A percentile compares a stretch with the other conserved stretches of the same genome.
Evolutionary conservation across 23 tunicate genomes (phyloP).

Genomic region (Aplidium turbinatum): DNA sequence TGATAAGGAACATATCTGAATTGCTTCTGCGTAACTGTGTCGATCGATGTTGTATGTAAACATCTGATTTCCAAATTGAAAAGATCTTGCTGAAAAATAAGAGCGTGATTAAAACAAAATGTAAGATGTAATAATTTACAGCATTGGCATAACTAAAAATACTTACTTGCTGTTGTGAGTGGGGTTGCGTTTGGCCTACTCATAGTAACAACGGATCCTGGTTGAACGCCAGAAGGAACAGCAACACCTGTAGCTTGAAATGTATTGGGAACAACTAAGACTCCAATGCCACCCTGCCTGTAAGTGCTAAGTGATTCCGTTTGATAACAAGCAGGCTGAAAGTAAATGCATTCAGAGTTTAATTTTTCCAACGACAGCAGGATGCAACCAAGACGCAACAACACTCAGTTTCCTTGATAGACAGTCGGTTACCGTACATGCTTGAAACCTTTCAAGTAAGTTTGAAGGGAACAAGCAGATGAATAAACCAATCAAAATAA

Average conservation of each 20-base stretch:
- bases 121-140: neutral
- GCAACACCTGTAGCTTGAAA: slow-evolving; percentile 24
- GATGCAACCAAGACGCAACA: no score
- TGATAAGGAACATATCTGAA: neutral
- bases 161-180: slow-evolving; percentile 1
- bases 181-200: neutral
- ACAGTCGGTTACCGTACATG: no score
- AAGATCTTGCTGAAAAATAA: slow-evolving; percentile 33
- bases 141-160: neutral
- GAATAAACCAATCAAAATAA: no score
- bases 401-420: no score
- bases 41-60: slow-evolving; percentile 16
- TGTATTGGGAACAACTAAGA: neutral
- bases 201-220: slow-evolving; percentile 20
- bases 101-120: neutral
- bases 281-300: no score
- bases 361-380: no score
- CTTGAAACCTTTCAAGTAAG: no score
- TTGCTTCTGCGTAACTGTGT: slow-evolving; percentile 17
- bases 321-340: slow-evolving; percentile 38
- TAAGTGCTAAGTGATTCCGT: neutral
- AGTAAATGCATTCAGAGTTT: no score
- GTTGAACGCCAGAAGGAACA: slow-evolving; percentile 30
- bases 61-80: slow-evolving; percentile 15
- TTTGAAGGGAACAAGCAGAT: no score